These are phyloP conservation scores for Scelioninae gen. 1 DNA, from an alignment of 2,888 invertebrate genomes.

Conservation along the genomic window DNA sequence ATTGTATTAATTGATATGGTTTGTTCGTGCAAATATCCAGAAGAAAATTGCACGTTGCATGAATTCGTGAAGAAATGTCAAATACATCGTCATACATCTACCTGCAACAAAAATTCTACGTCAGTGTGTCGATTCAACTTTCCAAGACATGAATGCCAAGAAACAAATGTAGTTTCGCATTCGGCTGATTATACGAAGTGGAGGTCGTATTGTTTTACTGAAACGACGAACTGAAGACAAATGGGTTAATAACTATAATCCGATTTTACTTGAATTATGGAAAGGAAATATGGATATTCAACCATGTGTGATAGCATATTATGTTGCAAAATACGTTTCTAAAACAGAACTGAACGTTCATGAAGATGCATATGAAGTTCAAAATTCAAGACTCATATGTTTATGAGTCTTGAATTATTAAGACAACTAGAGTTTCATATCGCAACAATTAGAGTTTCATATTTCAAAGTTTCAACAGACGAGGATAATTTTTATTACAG, in stretches of 20 bases:
- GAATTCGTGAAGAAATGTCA: conserved; percentile 40
- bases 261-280: no score
- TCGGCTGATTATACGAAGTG: conserved; percentile 75
- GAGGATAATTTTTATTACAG: no score
- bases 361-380: no score
- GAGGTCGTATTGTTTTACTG: conserved; percentile 75
- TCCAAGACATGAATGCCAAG: conserved; percentile 67
- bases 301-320: no score
- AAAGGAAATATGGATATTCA: no score
- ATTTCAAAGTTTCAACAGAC: no score
- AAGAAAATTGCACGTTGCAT: neutral
- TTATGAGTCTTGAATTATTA: no score
- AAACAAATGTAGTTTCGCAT: conserved; percentile 70
- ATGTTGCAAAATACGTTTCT: no score
- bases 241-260: conserved; percentile 77
- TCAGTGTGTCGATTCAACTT: conserved; percentile 73
- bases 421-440: no score
- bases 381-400: no score
- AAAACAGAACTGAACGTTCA: no score
- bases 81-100: conserved; percentile 68
- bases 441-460: no score
- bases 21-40: conserved; percentile 52
- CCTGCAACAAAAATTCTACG: conserved; percentile 62
- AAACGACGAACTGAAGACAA: conserved; percentile 70
- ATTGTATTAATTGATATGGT: conserved; percentile 58